Evolutionary conservation across 2,113 vertebrate genomes (phyloP).

Genomic region (Amblyornis subalaris): DNA sequence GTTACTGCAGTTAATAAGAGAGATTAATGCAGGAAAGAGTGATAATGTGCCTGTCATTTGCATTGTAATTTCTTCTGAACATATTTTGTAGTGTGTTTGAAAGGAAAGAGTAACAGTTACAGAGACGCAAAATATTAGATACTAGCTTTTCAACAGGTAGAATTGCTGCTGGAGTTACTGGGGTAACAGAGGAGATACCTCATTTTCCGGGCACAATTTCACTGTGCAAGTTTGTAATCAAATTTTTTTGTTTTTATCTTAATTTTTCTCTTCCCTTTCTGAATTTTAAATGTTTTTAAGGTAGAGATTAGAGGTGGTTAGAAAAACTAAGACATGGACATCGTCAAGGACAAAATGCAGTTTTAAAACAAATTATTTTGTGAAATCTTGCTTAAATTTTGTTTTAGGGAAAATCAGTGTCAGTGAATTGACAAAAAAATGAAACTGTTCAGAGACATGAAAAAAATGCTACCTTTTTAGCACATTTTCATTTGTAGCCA

Average conservation of each 20-base stretch:
- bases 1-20: background rate
- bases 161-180: background rate
- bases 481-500: background rate
- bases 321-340: background rate
- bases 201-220: background rate
- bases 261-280: background rate
- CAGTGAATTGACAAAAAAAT: background rate
- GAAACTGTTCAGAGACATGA: background rate
- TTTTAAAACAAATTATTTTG: background rate
- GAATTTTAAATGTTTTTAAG: background rate
- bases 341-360: background rate
- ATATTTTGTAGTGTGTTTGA: background rate
- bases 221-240: background rate
- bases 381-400: background rate
- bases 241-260: background rate
- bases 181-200: background rate
- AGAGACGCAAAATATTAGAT: background rate
- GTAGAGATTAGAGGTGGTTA: background rate
- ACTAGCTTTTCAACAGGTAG: background rate
- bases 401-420: background rate
- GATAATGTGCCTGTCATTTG: background rate
- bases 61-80: background rate
- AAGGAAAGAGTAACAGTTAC: background rate
- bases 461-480: background rate
- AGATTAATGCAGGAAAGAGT: background rate